Evolutionary conservation across 2,113 vertebrate species (phyloP).

Genomic region (Merops nubicus): DNA sequence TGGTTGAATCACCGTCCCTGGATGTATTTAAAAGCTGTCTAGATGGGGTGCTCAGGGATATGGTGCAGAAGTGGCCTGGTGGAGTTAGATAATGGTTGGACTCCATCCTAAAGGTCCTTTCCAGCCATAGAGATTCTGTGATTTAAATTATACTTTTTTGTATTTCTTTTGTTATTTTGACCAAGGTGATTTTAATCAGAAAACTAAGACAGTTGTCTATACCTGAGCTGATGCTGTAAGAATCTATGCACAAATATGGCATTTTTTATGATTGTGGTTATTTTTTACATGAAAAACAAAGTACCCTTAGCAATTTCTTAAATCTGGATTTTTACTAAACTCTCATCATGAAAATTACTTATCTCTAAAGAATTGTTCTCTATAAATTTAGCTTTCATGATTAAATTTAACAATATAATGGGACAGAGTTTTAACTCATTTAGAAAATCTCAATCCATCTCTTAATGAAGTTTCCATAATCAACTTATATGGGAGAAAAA

Average conservation of each 20-base stretch:
- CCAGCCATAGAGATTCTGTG: too few species aligned
- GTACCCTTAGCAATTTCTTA: neutral
- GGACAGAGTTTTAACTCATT: conserved; percentile 29
- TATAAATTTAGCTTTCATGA: conserved; percentile 21
- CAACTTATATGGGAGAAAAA: neutral
- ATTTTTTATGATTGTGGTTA: neutral
- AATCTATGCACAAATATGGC: neutral
- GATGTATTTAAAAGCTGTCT: too few species aligned
- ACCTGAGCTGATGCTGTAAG: neutral
- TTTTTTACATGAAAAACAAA: neutral
- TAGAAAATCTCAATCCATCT: conserved; percentile 28
- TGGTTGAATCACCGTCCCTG: too few species aligned
- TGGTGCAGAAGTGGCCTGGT: too few species aligned
- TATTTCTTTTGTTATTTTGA: neutral
- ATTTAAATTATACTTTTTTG: neutral
- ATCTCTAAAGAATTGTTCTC: conserved; percentile 20
- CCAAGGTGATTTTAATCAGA: neutral
- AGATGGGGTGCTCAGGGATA: too few species aligned
- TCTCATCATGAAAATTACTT: conserved; percentile 14
- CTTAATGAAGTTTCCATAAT: conserved; percentile 41
- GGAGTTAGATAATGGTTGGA: too few species aligned
- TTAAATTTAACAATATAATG: conserved; percentile 39
- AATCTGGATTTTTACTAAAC: neutral
- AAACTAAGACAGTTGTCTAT: neutral
- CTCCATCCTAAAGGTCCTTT: too few species aligned